These are phyloP conservation scores for Dasypus novemcinctus DNA, from an alignment of 2,113 vertebrate genomes.

Conservation along the genomic window DNA sequence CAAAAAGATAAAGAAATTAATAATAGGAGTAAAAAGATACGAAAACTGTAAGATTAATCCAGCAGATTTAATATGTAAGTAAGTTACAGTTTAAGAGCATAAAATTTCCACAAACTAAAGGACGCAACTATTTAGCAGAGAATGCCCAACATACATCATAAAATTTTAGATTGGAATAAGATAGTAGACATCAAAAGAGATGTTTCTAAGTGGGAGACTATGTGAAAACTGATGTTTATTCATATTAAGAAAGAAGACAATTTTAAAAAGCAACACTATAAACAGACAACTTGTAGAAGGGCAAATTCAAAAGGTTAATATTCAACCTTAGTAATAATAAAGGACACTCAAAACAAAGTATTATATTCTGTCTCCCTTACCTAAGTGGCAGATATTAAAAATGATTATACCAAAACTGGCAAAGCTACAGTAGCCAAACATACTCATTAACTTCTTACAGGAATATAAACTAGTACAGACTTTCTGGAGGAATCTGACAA, in stretches of 20 bases:
- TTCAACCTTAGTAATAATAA: background rate
- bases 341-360: background rate
- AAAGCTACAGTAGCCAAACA: background rate
- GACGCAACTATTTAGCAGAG: background rate
- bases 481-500: background rate
- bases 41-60: background rate
- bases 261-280: conserved; percentile 31
- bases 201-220: background rate
- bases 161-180: background rate
- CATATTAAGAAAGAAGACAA: background rate
- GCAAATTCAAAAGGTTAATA: conserved; percentile 22
- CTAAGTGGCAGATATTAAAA: background rate
- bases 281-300: conserved; percentile 9
- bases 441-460: background rate
- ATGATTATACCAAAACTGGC: background rate
- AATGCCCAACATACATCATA: background rate
- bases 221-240: background rate
- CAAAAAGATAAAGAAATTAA: background rate
- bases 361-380: background rate
- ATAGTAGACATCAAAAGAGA: background rate
- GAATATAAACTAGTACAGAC: background rate
- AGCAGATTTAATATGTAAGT: background rate
- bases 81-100: background rate
- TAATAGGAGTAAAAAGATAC: background rate
- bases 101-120: conserved; percentile 18